phyloP scores from a whole-genome alignment of 2,797 vertebrate genomes.

The Chloroceryle inda region DNA sequence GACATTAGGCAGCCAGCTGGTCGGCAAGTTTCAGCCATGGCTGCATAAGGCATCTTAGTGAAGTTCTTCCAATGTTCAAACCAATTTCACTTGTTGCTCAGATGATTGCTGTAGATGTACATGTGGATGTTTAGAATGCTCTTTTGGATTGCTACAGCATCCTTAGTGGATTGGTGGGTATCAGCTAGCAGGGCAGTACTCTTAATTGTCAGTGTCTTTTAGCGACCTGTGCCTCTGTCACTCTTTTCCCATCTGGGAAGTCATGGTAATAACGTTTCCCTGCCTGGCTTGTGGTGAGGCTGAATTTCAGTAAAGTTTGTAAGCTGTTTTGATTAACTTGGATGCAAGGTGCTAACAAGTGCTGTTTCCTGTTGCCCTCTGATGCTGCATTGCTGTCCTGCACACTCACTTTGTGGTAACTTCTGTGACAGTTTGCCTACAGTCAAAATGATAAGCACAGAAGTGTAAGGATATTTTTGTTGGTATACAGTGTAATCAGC shows the following conservation, averaged over 20 bases:
- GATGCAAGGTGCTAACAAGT: conserved; percentile 54
- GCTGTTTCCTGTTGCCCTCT: conserved; percentile 14
- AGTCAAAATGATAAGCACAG: background rate
- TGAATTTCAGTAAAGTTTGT: conserved; percentile 26
- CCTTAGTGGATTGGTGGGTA: background rate
- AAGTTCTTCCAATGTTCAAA: background rate
- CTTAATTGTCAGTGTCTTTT: background rate
- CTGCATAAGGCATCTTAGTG: background rate
- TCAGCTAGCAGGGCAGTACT: background rate
- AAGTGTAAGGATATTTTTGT: background rate
- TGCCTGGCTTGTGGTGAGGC: conserved; percentile 20
- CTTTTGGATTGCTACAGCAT: background rate
- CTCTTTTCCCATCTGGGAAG: conserved; percentile 7
- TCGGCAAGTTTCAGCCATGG: background rate
- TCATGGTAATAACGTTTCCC: background rate
- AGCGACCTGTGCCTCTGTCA: background rate
- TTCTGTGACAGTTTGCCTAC: background rate
- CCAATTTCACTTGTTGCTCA: background rate
- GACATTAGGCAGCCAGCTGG: conserved; percentile 69
- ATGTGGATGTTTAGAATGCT: background rate
- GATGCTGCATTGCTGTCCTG: background rate
- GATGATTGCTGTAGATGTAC: background rate
- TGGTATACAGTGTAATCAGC: background rate
- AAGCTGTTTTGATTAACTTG: conserved; percentile 40
- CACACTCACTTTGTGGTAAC: background rate